Evolutionary conservation across 2,888 invertebrate species (phyloP), one percentile per base, ranked within the genome.

Genomic region (Drosophila yooni): DNA sequence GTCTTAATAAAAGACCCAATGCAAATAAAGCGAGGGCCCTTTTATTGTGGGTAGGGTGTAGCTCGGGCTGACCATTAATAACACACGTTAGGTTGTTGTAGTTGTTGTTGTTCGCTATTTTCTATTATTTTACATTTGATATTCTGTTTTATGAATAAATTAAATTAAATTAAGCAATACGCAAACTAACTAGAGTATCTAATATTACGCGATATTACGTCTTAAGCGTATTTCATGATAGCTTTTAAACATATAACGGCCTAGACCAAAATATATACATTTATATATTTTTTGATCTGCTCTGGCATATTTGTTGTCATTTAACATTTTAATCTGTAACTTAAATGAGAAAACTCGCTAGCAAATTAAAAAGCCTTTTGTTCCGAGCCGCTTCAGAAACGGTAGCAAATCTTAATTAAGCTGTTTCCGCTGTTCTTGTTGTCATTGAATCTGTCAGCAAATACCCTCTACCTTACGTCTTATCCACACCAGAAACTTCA

Each of bases 121-220:
- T 86, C 75, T 76, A 77, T 74, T 67, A 75, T 79, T 79, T 77
- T 77, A 79, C 71, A 77, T 76, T 74, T 74, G 74, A 83, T 78
- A 80, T 88, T 78, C 77, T 46, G 62, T 73, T 63, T 75, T 87
- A 90, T 87, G 88, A 88, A 88, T 88, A 88, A 88, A 88, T 88
- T 89, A 88, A 82, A 78, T 90, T 89, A 89, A 89, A 90, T 90
- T 88, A 88, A 90, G 89, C 85, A 79, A 82, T 88, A 88, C 77
- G 82, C 75, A 72, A 84, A 89, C 89, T 87, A 90, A 90, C 90
- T 86, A 90, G 78, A 83, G 80, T 87, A 88, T 83, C 75, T 90
- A 81, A 82, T 68, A 76, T 74, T 81, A 81, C 65, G 74, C 73
- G 72, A 60, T 88, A 77, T 70, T 86, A 90, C 80, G 82, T 80